Conservation (phyloP, 2,888 invertebrate genomes). For the Synanthedon tipuliformis region DNA sequence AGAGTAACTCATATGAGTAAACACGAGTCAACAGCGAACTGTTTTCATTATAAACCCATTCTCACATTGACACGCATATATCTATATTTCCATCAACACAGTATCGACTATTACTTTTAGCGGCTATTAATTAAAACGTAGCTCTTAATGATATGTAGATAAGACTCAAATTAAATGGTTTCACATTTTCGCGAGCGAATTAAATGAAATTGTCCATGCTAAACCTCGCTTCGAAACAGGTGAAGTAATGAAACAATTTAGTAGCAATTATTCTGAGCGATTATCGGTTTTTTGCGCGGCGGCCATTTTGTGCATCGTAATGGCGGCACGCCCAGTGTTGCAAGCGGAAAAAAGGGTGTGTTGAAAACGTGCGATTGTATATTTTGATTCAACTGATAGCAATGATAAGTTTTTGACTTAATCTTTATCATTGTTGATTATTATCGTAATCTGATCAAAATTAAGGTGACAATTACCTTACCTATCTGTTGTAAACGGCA, state of each 20-base stretch:
- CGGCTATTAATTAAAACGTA: background rate
- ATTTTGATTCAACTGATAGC: no score
- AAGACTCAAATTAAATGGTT: background rate
- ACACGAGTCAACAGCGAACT: background rate
- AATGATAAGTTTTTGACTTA: no score
- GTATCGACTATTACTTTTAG: background rate
- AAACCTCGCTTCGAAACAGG: conserved; percentile 17
- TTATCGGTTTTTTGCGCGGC: conserved; percentile 30
- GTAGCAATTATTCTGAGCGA: conserved; percentile 39
- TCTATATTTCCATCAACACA: background rate
- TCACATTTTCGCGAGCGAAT: background rate
- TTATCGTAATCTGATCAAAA: no score
- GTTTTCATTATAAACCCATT: conserved; percentile 5
- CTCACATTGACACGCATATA: conserved; percentile 18
- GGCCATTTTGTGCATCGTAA: conserved; percentile 41
- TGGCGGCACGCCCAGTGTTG: conserved; percentile 30
- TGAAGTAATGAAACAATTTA: conserved; percentile 54
- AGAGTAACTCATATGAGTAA: no score
- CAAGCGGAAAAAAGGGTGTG: conserved; percentile 6
- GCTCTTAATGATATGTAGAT: background rate
- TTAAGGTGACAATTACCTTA: no score
- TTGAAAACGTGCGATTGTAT: background rate
- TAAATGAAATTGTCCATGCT: background rate
- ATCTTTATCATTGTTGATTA: no score
- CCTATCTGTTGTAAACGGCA: no score